Base-by-base conservation (phyloP, 2,113 vertebrate species). In the Noturus placidus region DNA sequence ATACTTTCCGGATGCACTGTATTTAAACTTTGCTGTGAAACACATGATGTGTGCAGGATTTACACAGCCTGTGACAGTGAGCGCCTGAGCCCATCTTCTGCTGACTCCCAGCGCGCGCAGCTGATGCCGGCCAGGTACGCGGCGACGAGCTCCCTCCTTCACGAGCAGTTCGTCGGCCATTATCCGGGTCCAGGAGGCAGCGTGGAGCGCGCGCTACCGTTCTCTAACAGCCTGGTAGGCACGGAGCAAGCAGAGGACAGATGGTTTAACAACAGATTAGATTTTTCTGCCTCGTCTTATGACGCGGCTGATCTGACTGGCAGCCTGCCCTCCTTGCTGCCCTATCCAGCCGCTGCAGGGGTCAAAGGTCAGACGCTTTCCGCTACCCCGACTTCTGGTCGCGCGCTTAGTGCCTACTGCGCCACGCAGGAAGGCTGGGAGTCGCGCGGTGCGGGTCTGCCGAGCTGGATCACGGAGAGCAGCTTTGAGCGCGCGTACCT, bases 111-210 rank as follows among this genome's bases (percentile, higher is more conserved):
- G 59, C 95, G 95, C 88, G 96, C 96, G 27, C 96, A 97, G 93
- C 95, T 96, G 69, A 95, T 97, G 88, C 95, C 96, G 2, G 95
- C 96, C 69, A 94, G 96, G 82, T 97, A 96, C 90, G 94, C 96
- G 84, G 96, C 96, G 94, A 94, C 96, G 74, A 95, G 94, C 92
- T 95, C 96, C 78, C 96, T 97, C 91, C 94, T 97, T 38, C 96
- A 96, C 91, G 96, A 97, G 91, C 96, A 97, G 93, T 97, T 97
- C 92, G 95, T 96, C 87, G 96, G 94, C 94, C 96, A 96, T 93
- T 97, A 97, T 91, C 92, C 95, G 20, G 94, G 94, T 89, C 92
- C 95, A 74, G 94, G 95, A 50, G 92, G 95, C 57, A 94, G 95
- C 54, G 93, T 93, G 69, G 96, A 97, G 91, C 95, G 96, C 92